phyloP scores from a whole-genome alignment of 1,140 invertebrate genomes.

The Meloidogyne floridensis region DNA sequence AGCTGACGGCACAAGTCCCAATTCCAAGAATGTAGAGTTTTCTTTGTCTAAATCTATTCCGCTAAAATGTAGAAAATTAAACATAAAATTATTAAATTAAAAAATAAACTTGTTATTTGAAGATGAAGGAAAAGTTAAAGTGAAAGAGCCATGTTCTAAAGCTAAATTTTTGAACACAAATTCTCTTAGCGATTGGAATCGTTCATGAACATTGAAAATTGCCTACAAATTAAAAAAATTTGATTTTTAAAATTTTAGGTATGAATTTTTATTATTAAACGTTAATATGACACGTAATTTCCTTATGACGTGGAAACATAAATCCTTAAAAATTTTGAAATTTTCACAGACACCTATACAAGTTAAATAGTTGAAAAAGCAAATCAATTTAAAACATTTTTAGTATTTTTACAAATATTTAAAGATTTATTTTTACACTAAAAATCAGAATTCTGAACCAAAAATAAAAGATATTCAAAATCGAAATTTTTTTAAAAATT shows the following conservation, averaged over 20 bases:
- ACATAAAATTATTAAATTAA: neutral
- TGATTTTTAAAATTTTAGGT: conserved; percentile 19
- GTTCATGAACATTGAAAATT: conserved; percentile 48
- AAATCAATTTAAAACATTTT: too few relatives aligned
- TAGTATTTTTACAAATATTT: too few relatives aligned
- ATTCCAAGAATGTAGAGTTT: conserved; percentile 37
- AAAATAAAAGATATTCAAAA: too few relatives aligned
- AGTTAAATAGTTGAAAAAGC: too few relatives aligned
- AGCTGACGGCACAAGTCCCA: conserved; percentile 45
- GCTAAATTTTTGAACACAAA: conserved; percentile 31
- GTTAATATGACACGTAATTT: too few relatives aligned
- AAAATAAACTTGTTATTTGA: neutral
- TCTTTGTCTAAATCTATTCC: conserved; percentile 16
- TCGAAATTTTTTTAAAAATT: too few relatives aligned
- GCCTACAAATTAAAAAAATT: conserved; percentile 36
- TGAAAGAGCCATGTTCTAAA: conserved; percentile 32
- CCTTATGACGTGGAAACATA: neutral
- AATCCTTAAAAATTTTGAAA: too few relatives aligned
- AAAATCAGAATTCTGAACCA: too few relatives aligned
- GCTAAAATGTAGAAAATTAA: neutral
- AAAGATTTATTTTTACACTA: too few relatives aligned
- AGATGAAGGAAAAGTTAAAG: conserved; percentile 17
- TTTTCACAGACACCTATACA: too few relatives aligned
- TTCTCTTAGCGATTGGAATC: conserved; percentile 35
- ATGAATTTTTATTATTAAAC: neutral